These are phyloP conservation scores for Lutraria rhynchaena DNA, from an alignment of 1,140 invertebrate genomes.

Conservation along the genomic window DNA sequence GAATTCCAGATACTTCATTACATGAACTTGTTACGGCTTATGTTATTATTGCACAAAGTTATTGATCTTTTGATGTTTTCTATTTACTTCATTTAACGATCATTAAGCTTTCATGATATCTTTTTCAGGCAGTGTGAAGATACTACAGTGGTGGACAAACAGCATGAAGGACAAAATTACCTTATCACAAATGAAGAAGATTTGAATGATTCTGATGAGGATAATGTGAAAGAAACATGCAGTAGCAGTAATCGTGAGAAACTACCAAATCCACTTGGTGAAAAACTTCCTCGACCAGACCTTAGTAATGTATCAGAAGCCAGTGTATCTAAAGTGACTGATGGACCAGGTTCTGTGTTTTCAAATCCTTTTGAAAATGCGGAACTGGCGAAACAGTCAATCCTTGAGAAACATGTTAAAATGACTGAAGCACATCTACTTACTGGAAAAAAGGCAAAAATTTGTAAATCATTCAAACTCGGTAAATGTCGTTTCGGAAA, in stretches of 20 bases:
- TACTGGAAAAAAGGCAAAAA: conserved; percentile 90
- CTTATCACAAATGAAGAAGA: conserved; percentile 63
- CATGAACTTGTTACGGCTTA: too few species aligned
- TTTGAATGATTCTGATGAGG: conserved; percentile 75
- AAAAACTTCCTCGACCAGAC: conserved; percentile 61
- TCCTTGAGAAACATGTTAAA: conserved; percentile 96
- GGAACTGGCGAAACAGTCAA: conserved; percentile 92
- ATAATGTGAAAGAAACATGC: conserved; percentile 15
- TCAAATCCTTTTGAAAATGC: conserved; percentile 94
- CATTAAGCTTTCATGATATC: conserved; percentile 35
- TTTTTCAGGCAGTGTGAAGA: conserved; percentile 49
- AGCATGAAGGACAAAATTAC: conserved; percentile 62
- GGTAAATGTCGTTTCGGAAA: conserved; percentile 95
- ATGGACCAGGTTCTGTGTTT: conserved; percentile 87
- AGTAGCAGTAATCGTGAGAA: conserved; percentile 38
- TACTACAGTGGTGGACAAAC: background rate
- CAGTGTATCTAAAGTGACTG: background rate
- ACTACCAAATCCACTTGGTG: conserved; percentile 71
- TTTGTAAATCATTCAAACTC: conserved; percentile 96
- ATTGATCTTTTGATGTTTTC: background rate
- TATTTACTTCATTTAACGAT: conserved; percentile 10
- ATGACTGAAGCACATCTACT: conserved; percentile 89
- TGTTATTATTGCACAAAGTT: too few species aligned
- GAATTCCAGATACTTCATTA: too few species aligned
- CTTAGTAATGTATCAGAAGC: background rate